Evolutionary conservation across 1,140 invertebrate genomes (phyloP), one percentile per base, ranked within the genome.

Genomic region (Thereuonema tuberculata): DNA sequence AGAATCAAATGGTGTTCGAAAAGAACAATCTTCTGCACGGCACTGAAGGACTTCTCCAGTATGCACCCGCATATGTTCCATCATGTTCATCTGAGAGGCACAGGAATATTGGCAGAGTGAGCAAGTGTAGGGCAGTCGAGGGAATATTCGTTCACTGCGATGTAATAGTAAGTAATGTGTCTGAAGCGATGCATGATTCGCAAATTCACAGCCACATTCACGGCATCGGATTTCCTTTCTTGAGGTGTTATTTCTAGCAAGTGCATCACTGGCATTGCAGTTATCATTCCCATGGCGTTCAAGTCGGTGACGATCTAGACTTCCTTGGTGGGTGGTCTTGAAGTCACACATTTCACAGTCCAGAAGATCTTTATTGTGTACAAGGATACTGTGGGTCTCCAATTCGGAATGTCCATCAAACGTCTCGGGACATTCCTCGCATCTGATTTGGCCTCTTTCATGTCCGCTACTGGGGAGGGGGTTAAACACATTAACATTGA

Each of bases 171-270:
- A 69, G 62, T 74, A 69, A 66, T 78, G 77, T 14, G 69, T 71
- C 54, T 73, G 71, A 21, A 77, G 66, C n/a, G 76, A 77, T 27
- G 68, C 66, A 63, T 76, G 74, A 69, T 79, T 74, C 61, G 71
- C 70, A 67, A 77, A 76, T 63, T 77, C 75, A 66, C 75, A 76
- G 62, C 77, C 77, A 70, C 77, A 78, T 61, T 69, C 69, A 59
- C 67, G 69, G 67, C 74, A 80, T 70, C 75, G 74, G 72, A 75
- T 70, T 58, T 63, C 65, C 21, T 58, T 55, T 9, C 28, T 5
- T 50, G 3, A 5, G 9, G 5, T 21, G 17, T 50, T 24, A 21
- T 24, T 5, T 5, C 5, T 20, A 50, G 21, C 21, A 21, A 5
- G 5, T 12, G 5, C 21, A 5, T 14, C 48, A 9, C 9, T 5